Base-by-base conservation (phyloP, 2,113 vertebrate species). In the Cheilinus undulatus region DNA sequence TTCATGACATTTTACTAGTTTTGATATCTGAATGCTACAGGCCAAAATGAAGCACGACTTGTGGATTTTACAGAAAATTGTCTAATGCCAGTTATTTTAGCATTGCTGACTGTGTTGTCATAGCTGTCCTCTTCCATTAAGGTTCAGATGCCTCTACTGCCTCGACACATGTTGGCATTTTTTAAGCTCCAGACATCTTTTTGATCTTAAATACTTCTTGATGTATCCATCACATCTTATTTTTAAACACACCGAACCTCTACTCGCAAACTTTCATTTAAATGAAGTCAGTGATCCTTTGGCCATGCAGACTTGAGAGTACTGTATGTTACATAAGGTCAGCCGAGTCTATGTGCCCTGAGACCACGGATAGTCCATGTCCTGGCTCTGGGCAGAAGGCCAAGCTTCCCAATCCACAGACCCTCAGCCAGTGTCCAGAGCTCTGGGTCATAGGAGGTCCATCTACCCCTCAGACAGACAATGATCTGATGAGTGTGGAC, bases 401-500 rank as follows among this genome's bases (percentile, higher is more conserved):
- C 83, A 81, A 80, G 34, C 56, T 59, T 81, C 62, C 72, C 66
- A 76, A 69, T 71, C 80, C 51, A 70, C 56, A 52, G 45, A 60
- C 61, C 52, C 57, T n/a, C 28, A 42, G 38, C 58, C 5, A 8
- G 66, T 43, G 69, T 69, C 52, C 36, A 52, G 74, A 83, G 67
- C 46, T 24, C 0, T 2, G 28, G 60, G 74, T 88, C 84, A 75
- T 36, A 10, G 7, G 61, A 78, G 78, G 77, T 79, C 83, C 73
- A 65, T 80, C 63, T 48, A 7, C 65, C 79, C 86, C 49, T 58
- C 46, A 82, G 86, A 76, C 20, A 63, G 61, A 80, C 78, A 76
- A 60, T 68, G 76, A 90, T 78, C 63, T 51, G 15, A 86, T 86
- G 60, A 68, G 56, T 83, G 83, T 69, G 58, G 87, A 87, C 83